phyloP scores from a whole-genome alignment of 2,888 invertebrate species.

The Ectemnius continuus region DNA sequence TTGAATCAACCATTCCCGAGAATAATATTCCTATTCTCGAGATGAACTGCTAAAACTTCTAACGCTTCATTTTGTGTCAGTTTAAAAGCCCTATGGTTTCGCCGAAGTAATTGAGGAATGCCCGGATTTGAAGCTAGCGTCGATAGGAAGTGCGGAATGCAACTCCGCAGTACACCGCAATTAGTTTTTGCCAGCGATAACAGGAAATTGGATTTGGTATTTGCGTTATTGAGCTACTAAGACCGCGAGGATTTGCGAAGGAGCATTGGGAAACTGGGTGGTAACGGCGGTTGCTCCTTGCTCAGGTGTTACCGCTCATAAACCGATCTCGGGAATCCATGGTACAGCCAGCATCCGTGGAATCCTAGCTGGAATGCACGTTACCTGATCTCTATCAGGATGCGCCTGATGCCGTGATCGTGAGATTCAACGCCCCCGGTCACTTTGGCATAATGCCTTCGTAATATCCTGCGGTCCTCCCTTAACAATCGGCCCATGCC shows the following conservation, averaged over 20 bases:
- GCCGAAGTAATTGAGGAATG: no score
- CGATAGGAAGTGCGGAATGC: no score
- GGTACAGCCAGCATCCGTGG: not conserved
- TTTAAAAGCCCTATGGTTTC: no score
- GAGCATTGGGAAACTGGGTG: not conserved
- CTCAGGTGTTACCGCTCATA: not conserved
- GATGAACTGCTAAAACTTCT: no score
- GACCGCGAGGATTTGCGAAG: not conserved
- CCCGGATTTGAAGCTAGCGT: no score
- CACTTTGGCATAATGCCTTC: slow-evolving; percentile 29
- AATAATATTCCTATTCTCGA: no score
- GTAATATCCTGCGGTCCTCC: slow-evolving; percentile 11
- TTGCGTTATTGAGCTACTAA: not conserved
- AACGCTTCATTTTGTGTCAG: no score
- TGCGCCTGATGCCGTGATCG: slow-evolving; percentile 15
- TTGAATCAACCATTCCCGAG: no score
- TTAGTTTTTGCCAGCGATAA: not conserved
- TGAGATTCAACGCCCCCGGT: slow-evolving; percentile 27
- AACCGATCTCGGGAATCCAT: slow-evolving; percentile 11
- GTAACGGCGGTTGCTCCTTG: not conserved
- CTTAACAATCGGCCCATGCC: slow-evolving; percentile 2
- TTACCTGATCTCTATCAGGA: slow-evolving; percentile 18
- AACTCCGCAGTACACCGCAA: not conserved
- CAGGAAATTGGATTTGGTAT: not conserved
- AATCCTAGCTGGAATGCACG: slow-evolving; percentile 6